Conservation (phyloP, 1,140 invertebrate species). For the Drosophila aff. region DNA sequence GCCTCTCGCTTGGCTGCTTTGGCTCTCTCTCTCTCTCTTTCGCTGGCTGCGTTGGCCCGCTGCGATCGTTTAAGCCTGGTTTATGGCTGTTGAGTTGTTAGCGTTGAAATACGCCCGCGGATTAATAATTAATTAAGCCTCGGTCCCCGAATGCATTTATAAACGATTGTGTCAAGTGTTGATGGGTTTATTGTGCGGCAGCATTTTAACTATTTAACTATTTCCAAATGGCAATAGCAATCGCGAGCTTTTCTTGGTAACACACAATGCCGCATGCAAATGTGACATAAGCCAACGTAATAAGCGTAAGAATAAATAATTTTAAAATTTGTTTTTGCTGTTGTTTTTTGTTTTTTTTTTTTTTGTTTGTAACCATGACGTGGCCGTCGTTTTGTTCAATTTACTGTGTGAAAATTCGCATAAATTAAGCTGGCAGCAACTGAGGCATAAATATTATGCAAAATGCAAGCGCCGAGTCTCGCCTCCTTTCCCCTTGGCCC, state of each 20-base stretch:
- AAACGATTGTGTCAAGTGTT: slow-evolving; percentile 81
- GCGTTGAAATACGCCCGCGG: slow-evolving; percentile 73
- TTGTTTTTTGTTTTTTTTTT: neutral
- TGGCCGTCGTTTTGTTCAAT: slow-evolving; percentile 77
- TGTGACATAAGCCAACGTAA: slow-evolving; percentile 71
- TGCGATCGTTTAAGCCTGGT: slow-evolving; percentile 44
- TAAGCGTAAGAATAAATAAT: slow-evolving; percentile 81
- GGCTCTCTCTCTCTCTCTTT: neutral
- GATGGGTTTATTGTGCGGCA: slow-evolving; percentile 71
- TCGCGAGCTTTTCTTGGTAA: slow-evolving; percentile 42
- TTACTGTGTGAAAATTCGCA: slow-evolving; percentile 82
- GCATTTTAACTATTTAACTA: slow-evolving; percentile 28
- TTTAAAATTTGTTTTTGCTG: slow-evolving; percentile 34
- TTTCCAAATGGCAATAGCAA: slow-evolving; percentile 51
- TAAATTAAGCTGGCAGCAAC: slow-evolving; percentile 69
- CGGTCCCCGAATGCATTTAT: slow-evolving; percentile 73
- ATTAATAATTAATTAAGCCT: slow-evolving; percentile 80
- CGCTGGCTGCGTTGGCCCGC: slow-evolving; percentile 26
- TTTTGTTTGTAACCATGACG: slow-evolving; percentile 35
- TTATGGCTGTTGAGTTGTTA: slow-evolving; percentile 48
- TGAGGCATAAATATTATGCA: slow-evolving; percentile 80
- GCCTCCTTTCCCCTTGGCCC: neutral
- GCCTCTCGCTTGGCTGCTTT: neutral
- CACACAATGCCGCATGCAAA: slow-evolving; percentile 61
- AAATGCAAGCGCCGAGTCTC: slow-evolving; percentile 63